Conservation (phyloP, 2,797 vertebrate species). For the Microctenopoma steveboyesi region DNA sequence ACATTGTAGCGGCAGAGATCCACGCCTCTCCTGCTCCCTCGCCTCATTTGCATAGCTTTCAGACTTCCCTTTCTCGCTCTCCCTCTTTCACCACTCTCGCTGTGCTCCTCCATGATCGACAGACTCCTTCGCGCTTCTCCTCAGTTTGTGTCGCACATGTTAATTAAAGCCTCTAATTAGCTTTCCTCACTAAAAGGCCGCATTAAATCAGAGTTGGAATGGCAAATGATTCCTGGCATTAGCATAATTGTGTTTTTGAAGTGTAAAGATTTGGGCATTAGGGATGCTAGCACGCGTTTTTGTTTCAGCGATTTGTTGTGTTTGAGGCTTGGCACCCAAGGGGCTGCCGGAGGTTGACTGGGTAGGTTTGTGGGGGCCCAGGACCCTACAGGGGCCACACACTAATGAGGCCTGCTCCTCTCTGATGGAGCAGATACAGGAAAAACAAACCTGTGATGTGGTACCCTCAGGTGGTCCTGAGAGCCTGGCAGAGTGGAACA, state of each 20-base stretch:
- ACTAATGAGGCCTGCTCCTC: constrained; percentile 77
- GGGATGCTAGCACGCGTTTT: constrained; percentile 73
- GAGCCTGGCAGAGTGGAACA: constrained; percentile 57
- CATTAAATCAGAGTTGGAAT: constrained; percentile 84
- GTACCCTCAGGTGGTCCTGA: constrained; percentile 62
- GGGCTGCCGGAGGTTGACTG: constrained; percentile 63
- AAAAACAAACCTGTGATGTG: constrained; percentile 72
- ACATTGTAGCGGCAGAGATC: constrained; percentile 66
- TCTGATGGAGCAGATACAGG: constrained; percentile 75
- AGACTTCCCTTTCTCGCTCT: constrained; percentile 72
- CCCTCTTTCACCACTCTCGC: constrained; percentile 57
- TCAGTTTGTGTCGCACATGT: constrained; percentile 82
- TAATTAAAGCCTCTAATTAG: constrained; percentile 86
- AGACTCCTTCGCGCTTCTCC: constrained; percentile 78
- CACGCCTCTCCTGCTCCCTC: constrained; percentile 62
- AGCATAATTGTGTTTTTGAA: constrained; percentile 86
- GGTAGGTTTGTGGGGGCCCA: constrained; percentile 55
- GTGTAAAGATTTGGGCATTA: constrained; percentile 81
- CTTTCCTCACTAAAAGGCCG: constrained; percentile 82
- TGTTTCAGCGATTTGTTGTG: constrained; percentile 81
- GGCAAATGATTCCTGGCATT: constrained; percentile 81
- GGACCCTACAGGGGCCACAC: constrained; percentile 68
- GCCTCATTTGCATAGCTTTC: constrained; percentile 82
- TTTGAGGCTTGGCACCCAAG: constrained; percentile 60
- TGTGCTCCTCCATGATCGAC: constrained; percentile 73